Evolutionary conservation across 2,888 invertebrate species (phyloP).

Genomic region (Cataglyphis cursor): DNA sequence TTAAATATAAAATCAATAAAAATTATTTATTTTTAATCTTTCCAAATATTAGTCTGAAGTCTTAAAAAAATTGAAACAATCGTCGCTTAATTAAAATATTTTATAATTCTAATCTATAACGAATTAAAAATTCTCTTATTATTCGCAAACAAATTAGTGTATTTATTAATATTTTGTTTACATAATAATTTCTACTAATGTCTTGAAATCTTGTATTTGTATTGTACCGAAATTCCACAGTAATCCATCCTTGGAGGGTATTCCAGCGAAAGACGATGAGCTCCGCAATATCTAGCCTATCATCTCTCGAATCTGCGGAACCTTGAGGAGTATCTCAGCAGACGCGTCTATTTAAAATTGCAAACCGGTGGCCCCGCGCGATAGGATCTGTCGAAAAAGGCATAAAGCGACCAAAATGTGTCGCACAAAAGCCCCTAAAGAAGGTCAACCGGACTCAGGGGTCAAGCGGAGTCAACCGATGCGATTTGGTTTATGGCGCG

Average conservation of each 20-base stretch:
- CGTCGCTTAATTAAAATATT: background rate
- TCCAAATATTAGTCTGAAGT: background rate
- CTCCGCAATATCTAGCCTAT: constrained; percentile 76
- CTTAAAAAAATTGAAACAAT: background rate
- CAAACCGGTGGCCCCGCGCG: constrained; percentile 59
- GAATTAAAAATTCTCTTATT: background rate
- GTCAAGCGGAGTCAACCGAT: constrained; percentile 77
- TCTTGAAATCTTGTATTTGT: background rate
- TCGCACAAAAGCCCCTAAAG: constrained; percentile 73
- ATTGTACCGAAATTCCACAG: background rate
- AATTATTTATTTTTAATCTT: background rate
- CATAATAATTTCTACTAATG: constrained; percentile 2
- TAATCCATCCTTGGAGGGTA: background rate
- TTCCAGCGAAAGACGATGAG: constrained; percentile 79
- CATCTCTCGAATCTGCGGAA: constrained; percentile 71
- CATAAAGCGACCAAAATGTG: constrained; percentile 72
- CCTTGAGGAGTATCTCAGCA: constrained; percentile 71
- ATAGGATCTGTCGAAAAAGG: constrained; percentile 59
- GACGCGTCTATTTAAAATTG: constrained; percentile 69
- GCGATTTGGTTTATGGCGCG: constrained; percentile 79
- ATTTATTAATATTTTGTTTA: background rate
- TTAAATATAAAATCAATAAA: background rate
- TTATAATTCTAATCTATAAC: background rate
- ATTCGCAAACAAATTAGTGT: background rate
- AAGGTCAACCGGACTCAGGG: constrained; percentile 56